Base-by-base conservation (phyloP, 2,797 vertebrate species). In the Lerista edwardsae region DNA sequence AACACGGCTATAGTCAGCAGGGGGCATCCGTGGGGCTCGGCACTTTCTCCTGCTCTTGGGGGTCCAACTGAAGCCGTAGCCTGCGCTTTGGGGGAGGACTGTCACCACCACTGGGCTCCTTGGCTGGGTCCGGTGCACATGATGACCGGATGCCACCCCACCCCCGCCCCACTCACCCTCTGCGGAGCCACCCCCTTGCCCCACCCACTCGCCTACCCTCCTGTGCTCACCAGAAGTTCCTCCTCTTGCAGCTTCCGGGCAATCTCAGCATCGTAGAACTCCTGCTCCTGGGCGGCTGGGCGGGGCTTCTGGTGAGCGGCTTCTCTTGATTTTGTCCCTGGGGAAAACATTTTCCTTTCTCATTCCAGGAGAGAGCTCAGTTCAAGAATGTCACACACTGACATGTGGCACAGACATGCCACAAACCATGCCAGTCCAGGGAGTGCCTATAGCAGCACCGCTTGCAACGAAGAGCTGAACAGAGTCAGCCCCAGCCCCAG, bases 241-340 rank as follows among this genome's bases (percentile, higher is more conserved):
- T 99, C 97, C 67, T 99, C 97, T 84, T 99, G 98, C 75, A 99
- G 89, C 85, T 90, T 98, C 86, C 97, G 96, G 85, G 98, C 98
- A 75, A 99, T 98, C 93, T 99, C 98, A 80, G 98, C 96, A 96
- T 99, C 98, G 79, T 94, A 96, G 64, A 97, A 72, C 89, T 99
- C 99, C 91, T 96, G 97, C 34, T 97, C 96, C 44, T 89, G 95
- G 31, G 96, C 83, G 0, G n/a, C 34, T 7, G 95, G 94, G 47
- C 90, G 95, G 0, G 95, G 94, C 34, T 97, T 79, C 23, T 96
- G 94, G 31, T 94, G 97, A 11, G 95, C 89, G 59, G 95, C 90
- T 85, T 98, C 97, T 15, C 90, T 96, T 34, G 95, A 59, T 34
- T 95, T 94, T 44, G 91, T 93, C 90, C 98, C 98, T 99, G 4